Conservation (phyloP, 2,113 vertebrate genomes). For the Centropristis striata region DNA sequence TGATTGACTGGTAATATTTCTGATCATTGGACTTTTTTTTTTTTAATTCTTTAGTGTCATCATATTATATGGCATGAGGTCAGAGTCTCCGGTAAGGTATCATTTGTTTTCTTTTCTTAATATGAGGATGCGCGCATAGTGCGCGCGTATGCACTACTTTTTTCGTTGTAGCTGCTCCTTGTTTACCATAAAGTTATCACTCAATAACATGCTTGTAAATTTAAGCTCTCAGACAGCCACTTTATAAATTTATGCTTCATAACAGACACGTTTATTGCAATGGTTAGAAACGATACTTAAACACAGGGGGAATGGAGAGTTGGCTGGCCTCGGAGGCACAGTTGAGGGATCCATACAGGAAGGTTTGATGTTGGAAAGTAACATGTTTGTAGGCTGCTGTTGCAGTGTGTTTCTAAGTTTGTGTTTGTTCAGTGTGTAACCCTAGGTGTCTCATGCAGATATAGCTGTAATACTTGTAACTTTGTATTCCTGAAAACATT, state of each 20-base stretch:
- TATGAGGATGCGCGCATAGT: no score
- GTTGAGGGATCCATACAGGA: background rate
- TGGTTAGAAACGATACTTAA: background rate
- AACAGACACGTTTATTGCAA: background rate
- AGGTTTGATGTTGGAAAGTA: background rate
- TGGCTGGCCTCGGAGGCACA: background rate
- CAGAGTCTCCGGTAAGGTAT: no score
- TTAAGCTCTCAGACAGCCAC: background rate
- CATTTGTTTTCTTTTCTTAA: no score
- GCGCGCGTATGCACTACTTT: background rate
- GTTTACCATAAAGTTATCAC: background rate
- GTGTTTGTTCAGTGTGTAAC: background rate
- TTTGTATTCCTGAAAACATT: background rate
- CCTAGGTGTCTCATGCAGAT: background rate
- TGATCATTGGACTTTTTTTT: no score
- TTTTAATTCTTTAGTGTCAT: no score
- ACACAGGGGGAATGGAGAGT: background rate
- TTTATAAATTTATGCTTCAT: background rate
- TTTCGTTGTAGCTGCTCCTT: background rate
- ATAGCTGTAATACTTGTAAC: background rate
- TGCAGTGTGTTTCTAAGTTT: background rate
- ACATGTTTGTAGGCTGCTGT: background rate
- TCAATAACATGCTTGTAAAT: background rate
- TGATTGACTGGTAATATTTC: no score
- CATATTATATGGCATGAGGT: no score